Conservation (phyloP, 2,113 vertebrate species). For the Scomber scombrus region DNA sequence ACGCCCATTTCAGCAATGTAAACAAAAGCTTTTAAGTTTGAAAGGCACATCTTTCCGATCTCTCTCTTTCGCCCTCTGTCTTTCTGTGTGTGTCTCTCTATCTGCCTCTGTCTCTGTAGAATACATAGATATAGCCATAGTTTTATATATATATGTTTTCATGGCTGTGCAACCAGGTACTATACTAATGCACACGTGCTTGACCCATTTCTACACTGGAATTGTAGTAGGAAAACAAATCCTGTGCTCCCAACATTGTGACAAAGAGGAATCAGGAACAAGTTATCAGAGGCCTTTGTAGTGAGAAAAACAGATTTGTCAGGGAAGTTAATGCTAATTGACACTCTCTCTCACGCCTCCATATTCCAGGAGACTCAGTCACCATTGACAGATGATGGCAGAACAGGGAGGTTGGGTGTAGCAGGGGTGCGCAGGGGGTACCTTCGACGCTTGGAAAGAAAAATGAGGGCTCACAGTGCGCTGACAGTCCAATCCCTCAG, state of each 20-base stretch:
- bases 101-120: slow-evolving; percentile 25
- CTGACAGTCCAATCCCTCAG: slow-evolving; percentile 96
- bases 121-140: slow-evolving; percentile 10
- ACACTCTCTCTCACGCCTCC: slow-evolving; percentile 89
- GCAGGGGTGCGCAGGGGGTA: slow-evolving; percentile 70
- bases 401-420: slow-evolving; percentile 82
- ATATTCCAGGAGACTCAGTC: slow-evolving; percentile 89
- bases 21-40: slow-evolving; percentile 71
- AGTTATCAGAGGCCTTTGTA: slow-evolving; percentile 74
- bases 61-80: background rate
- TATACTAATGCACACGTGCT: slow-evolving; percentile 38
- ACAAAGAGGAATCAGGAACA: slow-evolving; percentile 75
- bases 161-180: slow-evolving; percentile 14
- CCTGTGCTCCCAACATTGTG: slow-evolving; percentile 38
- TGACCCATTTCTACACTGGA: slow-evolving; percentile 72
- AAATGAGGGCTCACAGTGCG: slow-evolving; percentile 90
- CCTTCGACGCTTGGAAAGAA: slow-evolving; percentile 87
- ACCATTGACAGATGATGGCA: slow-evolving; percentile 92
- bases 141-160: slow-evolving; percentile 8
- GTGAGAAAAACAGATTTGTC: slow-evolving; percentile 79
- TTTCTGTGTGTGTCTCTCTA: slow-evolving; percentile 4
- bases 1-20: slow-evolving; percentile 67
- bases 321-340: slow-evolving; percentile 90
- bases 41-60: slow-evolving; percentile 50
- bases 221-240: slow-evolving; percentile 57